Conservation (phyloP, 2,888 invertebrate species). For the Tachina lurida region DNA sequence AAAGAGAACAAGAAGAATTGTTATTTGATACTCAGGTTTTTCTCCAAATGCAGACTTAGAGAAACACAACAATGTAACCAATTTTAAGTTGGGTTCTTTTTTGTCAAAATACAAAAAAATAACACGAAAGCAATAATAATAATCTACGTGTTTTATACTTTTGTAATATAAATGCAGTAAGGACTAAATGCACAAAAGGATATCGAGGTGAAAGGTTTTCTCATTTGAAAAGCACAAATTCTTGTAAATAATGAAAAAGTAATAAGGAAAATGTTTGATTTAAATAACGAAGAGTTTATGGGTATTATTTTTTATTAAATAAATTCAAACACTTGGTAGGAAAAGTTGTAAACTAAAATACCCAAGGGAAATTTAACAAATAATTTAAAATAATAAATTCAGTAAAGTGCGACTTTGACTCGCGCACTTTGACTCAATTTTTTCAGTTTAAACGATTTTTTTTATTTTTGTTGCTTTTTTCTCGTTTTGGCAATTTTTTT, state of each 20-base stretch:
- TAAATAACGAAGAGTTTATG: background rate
- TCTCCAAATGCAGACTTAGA: slow-evolving; percentile 37
- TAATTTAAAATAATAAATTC: no score
- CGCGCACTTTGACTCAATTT: no score
- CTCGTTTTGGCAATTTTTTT: no score
- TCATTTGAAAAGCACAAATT: background rate
- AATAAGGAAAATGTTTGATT: background rate
- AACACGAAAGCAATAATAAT: slow-evolving; percentile 1
- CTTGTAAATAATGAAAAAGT: background rate
- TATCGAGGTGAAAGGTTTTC: slow-evolving; percentile 5
- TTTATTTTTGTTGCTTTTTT: no score
- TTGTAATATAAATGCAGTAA: background rate
- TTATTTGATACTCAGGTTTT: slow-evolving; percentile 40
- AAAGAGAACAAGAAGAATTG: slow-evolving; percentile 18
- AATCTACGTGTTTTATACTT: slow-evolving; percentile 5
- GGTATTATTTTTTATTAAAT: background rate
- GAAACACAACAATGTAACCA: slow-evolving; percentile 63
- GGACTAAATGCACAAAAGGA: background rate
- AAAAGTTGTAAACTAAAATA: no score
- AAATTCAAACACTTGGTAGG: no score
- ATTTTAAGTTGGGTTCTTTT: slow-evolving; percentile 47
- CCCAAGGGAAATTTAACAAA: no score
- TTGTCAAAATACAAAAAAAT: background rate
- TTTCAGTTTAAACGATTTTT: no score
- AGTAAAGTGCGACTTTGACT: no score